Conservation (phyloP, 1,140 invertebrate species). For the Anastrepha obliqua region DNA sequence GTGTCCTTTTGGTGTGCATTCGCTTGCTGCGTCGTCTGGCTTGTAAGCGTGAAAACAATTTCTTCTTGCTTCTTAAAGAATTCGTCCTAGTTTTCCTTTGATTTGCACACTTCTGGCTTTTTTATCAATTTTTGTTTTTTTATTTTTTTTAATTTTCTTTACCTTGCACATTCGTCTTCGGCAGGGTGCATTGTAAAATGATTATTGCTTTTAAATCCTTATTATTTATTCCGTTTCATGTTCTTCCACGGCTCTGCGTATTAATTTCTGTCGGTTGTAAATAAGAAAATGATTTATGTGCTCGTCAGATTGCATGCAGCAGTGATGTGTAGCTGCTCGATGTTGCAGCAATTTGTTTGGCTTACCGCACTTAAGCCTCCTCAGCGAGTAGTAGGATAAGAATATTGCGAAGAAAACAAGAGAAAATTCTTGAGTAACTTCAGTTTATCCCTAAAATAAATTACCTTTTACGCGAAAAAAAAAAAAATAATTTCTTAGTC, state of each 20-base stretch:
- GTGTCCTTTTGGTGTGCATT: neutral
- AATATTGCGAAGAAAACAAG: no score
- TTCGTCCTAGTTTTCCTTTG: slow-evolving; percentile 23
- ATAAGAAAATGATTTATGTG: slow-evolving; percentile 47
- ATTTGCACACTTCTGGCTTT: neutral
- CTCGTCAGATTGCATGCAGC: neutral
- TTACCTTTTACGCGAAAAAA: no score
- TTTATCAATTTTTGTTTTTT: neutral
- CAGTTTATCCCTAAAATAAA: no score
- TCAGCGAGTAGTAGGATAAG: no score
- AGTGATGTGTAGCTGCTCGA: neutral
- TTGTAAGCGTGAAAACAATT: neutral
- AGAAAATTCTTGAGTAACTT: no score
- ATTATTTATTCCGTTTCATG: slow-evolving; percentile 6
- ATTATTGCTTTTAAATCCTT: slow-evolving; percentile 12
- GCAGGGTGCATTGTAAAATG: neutral
- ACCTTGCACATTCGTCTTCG: neutral
- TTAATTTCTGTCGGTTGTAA: slow-evolving; percentile 42
- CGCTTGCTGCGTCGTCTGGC: neutral
- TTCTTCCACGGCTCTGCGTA: neutral
- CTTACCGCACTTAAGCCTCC: neutral
- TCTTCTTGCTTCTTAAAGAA: neutral
- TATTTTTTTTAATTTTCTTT: neutral
- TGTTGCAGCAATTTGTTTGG: neutral
- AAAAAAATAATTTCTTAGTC: no score